Percentiles rank a stretch among this genome's conserved stretches.
These are phyloP conservation scores for Rissa tridactyla DNA, from an alignment of 2,113 vertebrate species.

Conservation along the genomic window DNA sequence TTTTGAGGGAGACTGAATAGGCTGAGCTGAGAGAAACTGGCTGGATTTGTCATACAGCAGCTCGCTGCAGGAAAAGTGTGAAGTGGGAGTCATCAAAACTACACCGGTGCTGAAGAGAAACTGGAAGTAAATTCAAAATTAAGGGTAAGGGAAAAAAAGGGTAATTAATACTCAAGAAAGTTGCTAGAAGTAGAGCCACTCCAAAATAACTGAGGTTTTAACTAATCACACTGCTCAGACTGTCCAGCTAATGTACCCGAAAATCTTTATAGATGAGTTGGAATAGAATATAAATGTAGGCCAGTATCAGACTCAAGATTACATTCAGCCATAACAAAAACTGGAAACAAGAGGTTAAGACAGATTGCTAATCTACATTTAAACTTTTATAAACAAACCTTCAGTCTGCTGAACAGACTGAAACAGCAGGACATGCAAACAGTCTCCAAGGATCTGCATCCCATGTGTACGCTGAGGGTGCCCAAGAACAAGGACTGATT, in stretches of 20 bases:
- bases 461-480: not conserved
- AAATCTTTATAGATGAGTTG: not conserved
- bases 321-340: not conserved
- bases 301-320: not conserved
- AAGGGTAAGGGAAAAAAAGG: not conserved
- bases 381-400: not conserved
- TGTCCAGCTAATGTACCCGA: not conserved
- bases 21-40: not conserved
- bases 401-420: not conserved
- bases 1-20: not conserved
- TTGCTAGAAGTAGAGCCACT: not conserved
- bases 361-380: no score
- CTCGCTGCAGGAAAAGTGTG: not conserved
- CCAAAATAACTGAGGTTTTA: not conserved
- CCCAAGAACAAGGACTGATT: not conserved
- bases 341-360: not conserved
- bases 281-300: not conserved
- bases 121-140: not conserved
- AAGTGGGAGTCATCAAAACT: not conserved
- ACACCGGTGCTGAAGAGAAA: not conserved
- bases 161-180: not conserved
- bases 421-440: not conserved
- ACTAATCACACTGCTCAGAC: rapidly evolving
- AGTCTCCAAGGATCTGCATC: not conserved
- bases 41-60: not conserved